Base-by-base conservation (phyloP, 2,888 invertebrate species). In the Hirtodrosophila duncani region DNA sequence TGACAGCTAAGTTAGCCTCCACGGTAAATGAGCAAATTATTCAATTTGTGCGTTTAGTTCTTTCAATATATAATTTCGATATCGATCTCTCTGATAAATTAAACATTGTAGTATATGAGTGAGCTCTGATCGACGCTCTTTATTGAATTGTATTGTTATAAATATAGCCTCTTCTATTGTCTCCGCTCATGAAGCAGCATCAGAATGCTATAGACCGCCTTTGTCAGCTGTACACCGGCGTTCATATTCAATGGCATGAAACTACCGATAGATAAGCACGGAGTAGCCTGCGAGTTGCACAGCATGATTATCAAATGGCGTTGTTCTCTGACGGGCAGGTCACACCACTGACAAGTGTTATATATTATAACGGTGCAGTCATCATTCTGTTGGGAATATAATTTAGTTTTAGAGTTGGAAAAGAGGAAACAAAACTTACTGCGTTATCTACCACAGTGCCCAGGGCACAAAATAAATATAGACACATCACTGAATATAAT, bases 401-500 rank as follows among this genome's bases (percentile, higher is more conserved):
- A 16, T n/a, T n/a, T n/a, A n/a, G n/a, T n/a, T n/a, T n/a, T n/a
- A n/a, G n/a, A n/a, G n/a, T n/a, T n/a, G n/a, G n/a, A n/a, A n/a
- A n/a, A n/a, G n/a, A n/a, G n/a, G n/a, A n/a, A n/a, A n/a, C n/a
- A n/a, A n/a, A n/a, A n/a, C n/a, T n/a, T 39, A 69, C 77, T 33
- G 72, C 50, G 4, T 48, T 42, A 11, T 72, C 67, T 1, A 70
- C 60, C 17, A 77, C 14, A 5, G 62, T 58, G 7, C 77, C 77
- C 2, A 77, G 34, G 2, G 61, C 66, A 38, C 72, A 71, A 18
- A 57, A 75, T 0, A 62, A 29, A 29, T 72, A 75, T 1, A 77
- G 45, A 7, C 50, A 43, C 8, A 42, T 4, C 1, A 60, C 4
- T 3, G 56, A 57, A 21, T 58, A 64, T 1, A 38, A 0, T n/a